Evolutionary conservation across 2,113 vertebrate species (phyloP), one percentile per base, ranked within the genome.

Genomic region (Edolisoma coerulescens): DNA sequence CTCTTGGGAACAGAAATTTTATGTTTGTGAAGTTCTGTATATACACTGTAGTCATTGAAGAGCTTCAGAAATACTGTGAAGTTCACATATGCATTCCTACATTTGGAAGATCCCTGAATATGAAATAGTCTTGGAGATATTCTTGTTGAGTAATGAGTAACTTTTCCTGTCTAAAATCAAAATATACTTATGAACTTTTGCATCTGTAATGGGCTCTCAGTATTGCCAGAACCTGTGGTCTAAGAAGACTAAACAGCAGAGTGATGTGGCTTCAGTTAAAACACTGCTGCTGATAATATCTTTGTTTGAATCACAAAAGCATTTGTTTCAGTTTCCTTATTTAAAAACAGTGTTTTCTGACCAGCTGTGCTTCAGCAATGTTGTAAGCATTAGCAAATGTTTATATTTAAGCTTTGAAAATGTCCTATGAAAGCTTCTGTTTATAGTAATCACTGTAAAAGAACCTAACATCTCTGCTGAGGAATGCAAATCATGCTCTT

Each of bases 331-430:
- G 13, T 80, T 95, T 84, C 45, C 11, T 35, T 83, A 52, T 54
- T 94, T 85, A 24, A 95, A 89, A 93, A 67, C 6, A 76, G 19
- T 22, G 21, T n/a, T 73, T 91, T 87, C 53, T 96, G 70, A 69
- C 77, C 81, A 87, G n/a, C 70, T 95, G 60, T 70, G 35, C 74
- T 89, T 56, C 67, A 92, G 50, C 39, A 44, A 8, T 23, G 10
- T 86, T 74, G 59, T 60, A 83, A 80, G 35, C 73, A 81, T 53
- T 87, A 90, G 41, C 19, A 74, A 57, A 75, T 78, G 13, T 91
- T 95, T 96, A 56, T 80, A 41, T 50, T 76, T 86, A 35, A 86
- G 60, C 52, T 93, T 87, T 86, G 59, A 83, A 90, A 80, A 74
- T 47, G 12, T 65, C 59, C 75, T 41, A 1, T 28, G 73, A 83